Evolutionary conservation across 2,888 invertebrate species (phyloP), one percentile per base, ranked within the genome.

Genomic region (Polyommatus icarus): DNA sequence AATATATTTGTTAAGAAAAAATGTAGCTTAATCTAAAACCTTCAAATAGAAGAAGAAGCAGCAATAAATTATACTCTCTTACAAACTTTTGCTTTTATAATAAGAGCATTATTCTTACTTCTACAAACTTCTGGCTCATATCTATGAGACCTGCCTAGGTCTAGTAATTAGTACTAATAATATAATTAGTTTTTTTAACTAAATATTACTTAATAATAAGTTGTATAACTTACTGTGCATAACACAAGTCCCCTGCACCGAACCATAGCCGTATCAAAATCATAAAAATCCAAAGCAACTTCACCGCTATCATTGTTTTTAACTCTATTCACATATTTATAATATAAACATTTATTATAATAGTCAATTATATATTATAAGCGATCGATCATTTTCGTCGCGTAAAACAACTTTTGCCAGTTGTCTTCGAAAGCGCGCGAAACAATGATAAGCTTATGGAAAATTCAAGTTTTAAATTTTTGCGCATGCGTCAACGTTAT

Each of bases 241-340:
- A 93, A 82, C 94, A 94, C 7, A 94, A 84, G 80, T 94, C 94
- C 1, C 94, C 90, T 15, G 94, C 93, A 61, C 90, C 91, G 24
- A 94, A 85, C 90, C 93, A 92, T 0, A 94, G 85, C 24, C 91
- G 87, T 50, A 93, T 85, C 67, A 92, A 85, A 76, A 89, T 90
- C 32, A 91, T 92, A 7, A 89, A 86, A 75, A 90, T 75, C 90
- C 94, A 93, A 76, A 94, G 81, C 8, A 91, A 83, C 78, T 83
- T 89, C 76, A 87, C 87, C 18, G 91, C 91, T 32, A 89, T 91
- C 93, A 93, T 93, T 80, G 50, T 85, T 85, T 77, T n/a, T 59
- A 54, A 80, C 54, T 79, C 80, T 77, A 79, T 71, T 57, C 57
- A 78, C 77, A 75, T 79, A 77, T 20, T 77, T 79, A 78, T 77